Percentiles rank a stretch among this genome's conserved stretches.
Evolutionary conservation across 2,797 vertebrate species (phyloP).

Genomic region (Poecile montanus): DNA sequence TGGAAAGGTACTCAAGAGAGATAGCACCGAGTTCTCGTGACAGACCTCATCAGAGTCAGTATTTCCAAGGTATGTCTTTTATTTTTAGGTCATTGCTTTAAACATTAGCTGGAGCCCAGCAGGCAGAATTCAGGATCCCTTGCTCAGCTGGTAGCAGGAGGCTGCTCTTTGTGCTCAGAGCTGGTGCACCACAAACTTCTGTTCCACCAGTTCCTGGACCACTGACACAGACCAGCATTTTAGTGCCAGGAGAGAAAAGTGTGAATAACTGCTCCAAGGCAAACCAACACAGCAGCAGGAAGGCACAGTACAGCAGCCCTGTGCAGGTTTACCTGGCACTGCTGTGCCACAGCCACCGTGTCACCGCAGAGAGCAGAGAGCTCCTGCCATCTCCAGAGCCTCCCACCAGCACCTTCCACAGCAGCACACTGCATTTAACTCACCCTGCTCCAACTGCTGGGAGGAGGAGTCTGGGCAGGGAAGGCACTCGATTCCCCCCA

Average conservation of each 20-base stretch:
- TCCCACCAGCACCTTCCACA: not conserved
- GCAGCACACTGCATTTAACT: not conserved
- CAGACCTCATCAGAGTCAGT: not conserved
- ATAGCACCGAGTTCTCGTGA: accelerated
- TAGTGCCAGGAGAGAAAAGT: not conserved
- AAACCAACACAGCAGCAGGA: not conserved
- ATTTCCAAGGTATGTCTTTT: not conserved
- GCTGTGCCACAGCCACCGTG: accelerated
- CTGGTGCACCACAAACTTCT: not conserved
- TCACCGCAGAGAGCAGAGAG: accelerated
- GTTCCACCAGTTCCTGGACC: not conserved
- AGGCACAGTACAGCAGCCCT: not conserved
- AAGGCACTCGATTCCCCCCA: not conserved
- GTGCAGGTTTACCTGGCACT: not conserved
- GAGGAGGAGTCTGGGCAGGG: not conserved
- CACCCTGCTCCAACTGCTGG: not conserved
- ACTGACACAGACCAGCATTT: not conserved
- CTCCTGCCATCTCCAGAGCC: not conserved
- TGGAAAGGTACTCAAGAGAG: not conserved
- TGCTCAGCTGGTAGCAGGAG: not conserved
- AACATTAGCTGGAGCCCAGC: not conserved
- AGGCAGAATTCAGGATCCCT: not conserved
- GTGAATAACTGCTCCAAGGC: not conserved
- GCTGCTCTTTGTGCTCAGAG: not conserved
- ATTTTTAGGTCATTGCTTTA: not conserved